Base-by-base conservation (phyloP, 2,113 vertebrate genomes). In the Centropristis striata region DNA sequence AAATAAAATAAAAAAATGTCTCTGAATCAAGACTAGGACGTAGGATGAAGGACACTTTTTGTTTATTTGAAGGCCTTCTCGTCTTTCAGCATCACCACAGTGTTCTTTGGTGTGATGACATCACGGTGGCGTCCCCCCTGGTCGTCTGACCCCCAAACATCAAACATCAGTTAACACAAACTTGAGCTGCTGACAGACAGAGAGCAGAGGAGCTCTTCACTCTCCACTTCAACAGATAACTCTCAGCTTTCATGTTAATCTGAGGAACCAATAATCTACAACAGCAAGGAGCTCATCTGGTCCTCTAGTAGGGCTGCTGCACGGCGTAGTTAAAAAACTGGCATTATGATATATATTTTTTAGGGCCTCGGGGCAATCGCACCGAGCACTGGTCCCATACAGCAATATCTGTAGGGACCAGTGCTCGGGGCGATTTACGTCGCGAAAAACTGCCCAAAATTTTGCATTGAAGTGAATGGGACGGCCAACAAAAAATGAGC, bases 161-260 rank as follows among this genome's bases (percentile, higher is more conserved):
- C 78, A 82, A 88, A 90, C 87, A 86, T 84, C 81, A 32, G 88
- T 78, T 80, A 75, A 81, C 86, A 71, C 71, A 60, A 77, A 84
- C 68, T 49, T 44, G 36, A 83, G 84, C 84, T 78, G 93, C 70
- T 90, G 92, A 94, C 87, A 85, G 94, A 94, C 46, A 59, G 78
- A 83, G 84, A 86, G 79, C 90, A 92, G 92, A 82, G 74, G 73
- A 54, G 75, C 81, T 74, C 78, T 84, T 69, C 60, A 75, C 39
- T 80, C 70, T 53, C 49, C 66, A 72, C 81, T 79, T 51, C 6
- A 46, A 47, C 49, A 80, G 86, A 87, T 80, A 84, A 78, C 54
- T 25, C n/a, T 20, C 42, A 76, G 66, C 76, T 74, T 59, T 73
- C 13, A 49, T 47, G 9, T 20, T 41, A 39, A 47, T 64, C 71